A percentile compares a stretch with the other conserved stretches of the same genome.
Evolutionary conservation across 64 coral and sea anemone species (phyloP).

Genomic region (Cladopsammia gracilis): DNA sequence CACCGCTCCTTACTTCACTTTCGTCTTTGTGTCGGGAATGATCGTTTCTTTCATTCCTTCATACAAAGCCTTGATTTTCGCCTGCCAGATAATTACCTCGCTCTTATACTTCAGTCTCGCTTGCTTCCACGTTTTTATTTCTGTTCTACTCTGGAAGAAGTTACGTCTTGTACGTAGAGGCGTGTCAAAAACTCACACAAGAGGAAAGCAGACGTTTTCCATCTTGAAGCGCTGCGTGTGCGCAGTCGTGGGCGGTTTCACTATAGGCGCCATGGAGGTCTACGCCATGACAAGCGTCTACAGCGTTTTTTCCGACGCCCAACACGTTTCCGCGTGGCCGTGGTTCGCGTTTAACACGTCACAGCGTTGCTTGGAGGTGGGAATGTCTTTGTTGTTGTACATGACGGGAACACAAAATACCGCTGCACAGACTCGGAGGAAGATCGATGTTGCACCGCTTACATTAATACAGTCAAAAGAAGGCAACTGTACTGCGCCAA

Average conservation of each 20-base stretch:
- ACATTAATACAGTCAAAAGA: not conserved
- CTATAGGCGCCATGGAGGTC: conserved; percentile 18
- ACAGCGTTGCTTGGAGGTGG: conserved; percentile 36
- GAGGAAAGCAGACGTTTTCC: not conserved
- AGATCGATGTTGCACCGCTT: not conserved
- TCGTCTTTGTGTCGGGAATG: conserved; percentile 44
- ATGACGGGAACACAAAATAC: conserved; percentile 4
- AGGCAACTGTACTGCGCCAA: too few relatives aligned
- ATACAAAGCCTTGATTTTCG: conserved; percentile 11
- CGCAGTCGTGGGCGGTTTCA: conserved; percentile 22
- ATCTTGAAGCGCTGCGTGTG: conserved; percentile 39
- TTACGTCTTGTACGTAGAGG: not conserved
- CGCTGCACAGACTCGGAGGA: not conserved
- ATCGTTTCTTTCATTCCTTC: conserved; percentile 32
- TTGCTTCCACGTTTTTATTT: conserved; percentile 21
- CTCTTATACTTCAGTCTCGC: conserved; percentile 21
- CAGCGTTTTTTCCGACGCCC: conserved; percentile 32
- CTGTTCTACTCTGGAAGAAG: conserved; percentile 43
- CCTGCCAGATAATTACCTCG: conserved; percentile 46
- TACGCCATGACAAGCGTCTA: conserved; percentile 45
- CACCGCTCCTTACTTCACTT: conserved; percentile 29
- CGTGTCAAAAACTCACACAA: not conserved
- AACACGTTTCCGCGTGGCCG: conserved; percentile 54
- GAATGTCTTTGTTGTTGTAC: conserved; percentile 47
- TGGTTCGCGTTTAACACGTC: conserved; percentile 58